Percentiles rank a stretch among this genome's conserved stretches.
Conservation (phyloP, 2,888 invertebrate genomes). For the Penaeus monodon region DNA sequence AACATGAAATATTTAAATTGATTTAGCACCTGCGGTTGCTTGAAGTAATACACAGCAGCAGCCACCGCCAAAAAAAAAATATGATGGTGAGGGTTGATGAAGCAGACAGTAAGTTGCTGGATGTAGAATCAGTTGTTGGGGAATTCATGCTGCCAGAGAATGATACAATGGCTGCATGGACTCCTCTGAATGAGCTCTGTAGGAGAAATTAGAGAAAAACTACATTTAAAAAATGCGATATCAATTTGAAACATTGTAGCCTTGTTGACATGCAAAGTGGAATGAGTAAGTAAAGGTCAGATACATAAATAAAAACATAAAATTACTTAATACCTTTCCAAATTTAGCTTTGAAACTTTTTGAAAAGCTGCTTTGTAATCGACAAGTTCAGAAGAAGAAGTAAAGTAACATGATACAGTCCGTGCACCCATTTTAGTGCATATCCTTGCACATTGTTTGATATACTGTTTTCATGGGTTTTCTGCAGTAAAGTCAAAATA, state of each 20-base stretch:
- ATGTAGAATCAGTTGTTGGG: background rate
- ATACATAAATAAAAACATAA: background rate
- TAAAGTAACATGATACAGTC: slow-evolving; percentile 45
- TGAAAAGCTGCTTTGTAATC: slow-evolving; percentile 39
- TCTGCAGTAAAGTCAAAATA: slow-evolving; percentile 12
- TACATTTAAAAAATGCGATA: too few relatives aligned
- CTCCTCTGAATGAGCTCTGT: slow-evolving; percentile 10
- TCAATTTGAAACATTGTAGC: background rate
- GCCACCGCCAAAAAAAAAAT: too few relatives aligned
- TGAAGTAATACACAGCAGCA: too few relatives aligned
- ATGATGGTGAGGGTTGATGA: too few relatives aligned
- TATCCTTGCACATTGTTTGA: slow-evolving; percentile 19
- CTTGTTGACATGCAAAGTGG: background rate
- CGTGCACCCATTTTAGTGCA: slow-evolving; percentile 44
- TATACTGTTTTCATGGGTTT: slow-evolving; percentile 9
- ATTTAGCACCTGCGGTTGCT: too few relatives aligned
- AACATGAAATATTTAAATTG: too few relatives aligned
- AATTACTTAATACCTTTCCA: slow-evolving; percentile 36
- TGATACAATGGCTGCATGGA: slow-evolving; percentile 9
- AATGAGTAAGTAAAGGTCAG: background rate
- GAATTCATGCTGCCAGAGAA: slow-evolving; percentile 15
- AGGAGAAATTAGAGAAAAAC: too few relatives aligned
- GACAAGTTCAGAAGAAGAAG: slow-evolving; percentile 25
- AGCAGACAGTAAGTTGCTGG: too few relatives aligned
- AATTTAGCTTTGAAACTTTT: slow-evolving; percentile 39